Base-by-base conservation (phyloP, 2,113 vertebrate genomes). In the Oxygymnocypris stewartii region DNA sequence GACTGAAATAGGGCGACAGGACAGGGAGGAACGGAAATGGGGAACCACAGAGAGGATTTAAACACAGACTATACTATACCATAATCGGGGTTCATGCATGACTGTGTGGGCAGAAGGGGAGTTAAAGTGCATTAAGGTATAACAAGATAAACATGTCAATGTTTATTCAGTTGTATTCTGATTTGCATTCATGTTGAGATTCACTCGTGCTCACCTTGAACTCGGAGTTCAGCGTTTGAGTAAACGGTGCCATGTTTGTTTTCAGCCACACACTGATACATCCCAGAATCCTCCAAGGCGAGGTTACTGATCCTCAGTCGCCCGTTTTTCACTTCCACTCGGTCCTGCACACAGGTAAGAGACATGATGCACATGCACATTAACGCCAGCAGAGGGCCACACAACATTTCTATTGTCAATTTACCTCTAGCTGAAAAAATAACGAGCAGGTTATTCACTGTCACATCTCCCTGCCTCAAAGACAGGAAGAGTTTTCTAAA, bases 261-360 rank as follows among this genome's bases (percentile, higher is more conserved):
- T 91, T 99, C 98, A n/a, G 97, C 97, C 89, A 99, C 96, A 90
- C 98, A 99, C 91, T 99, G 98, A 93, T 99, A 99, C 97, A 99
- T 99, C 91, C 98, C 98, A 37, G 98, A 99, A 94, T 99, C 97
- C 84, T 97, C 96, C 90, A 96, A 94, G 90, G 94, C 95, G 90
- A 99, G 92, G 93, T 95, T 97, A 89, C 92, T 96, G 92, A 99
- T 96, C 75, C 93, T 96, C 87, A 99, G 94, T 88, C 95, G 95
- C 80, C 94, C 95, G 4, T 95, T 95, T 61, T 92, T 95, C 88
- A 99, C 96, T 88, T 96, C 96, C 44, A 97, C 90, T 73, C 98
- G 95, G 90, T 95, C 96, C 98, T 99, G 93, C 16, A 67, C 4
- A 74, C 16, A 88, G 44, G n/a, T 57, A 80, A 79, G n/a, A 31